A percentile compares a stretch with the other conserved stretches of the same genome.
Evolutionary conservation across 2,113 vertebrate genomes (phyloP).

Genomic region (Litocranius walleri): DNA sequence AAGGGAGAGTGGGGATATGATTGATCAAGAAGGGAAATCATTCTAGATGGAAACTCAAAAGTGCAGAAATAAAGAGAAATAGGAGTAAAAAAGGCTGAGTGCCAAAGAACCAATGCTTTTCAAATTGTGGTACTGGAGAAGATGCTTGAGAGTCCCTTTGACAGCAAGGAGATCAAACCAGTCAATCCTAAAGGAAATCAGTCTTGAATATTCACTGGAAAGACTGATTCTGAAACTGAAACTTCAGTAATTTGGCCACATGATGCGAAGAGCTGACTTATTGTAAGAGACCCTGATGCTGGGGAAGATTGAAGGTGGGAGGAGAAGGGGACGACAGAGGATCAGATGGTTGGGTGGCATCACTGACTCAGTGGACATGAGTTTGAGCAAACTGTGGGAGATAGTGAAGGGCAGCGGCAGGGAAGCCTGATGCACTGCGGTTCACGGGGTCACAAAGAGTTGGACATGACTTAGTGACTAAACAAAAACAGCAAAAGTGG

Average conservation of each 20-base stretch:
- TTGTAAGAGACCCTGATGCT: neutral
- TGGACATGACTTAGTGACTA: neutral
- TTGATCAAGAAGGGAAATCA: neutral
- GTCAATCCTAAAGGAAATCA: neutral
- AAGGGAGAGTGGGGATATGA: neutral
- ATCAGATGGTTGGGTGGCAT: neutral
- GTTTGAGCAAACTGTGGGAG: fast-evolving
- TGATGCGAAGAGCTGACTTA: neutral
- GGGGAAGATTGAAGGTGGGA: neutral
- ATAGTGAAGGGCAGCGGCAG: neutral
- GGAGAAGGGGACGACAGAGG: neutral
- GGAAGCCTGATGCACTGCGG: neutral
- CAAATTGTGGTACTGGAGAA: neutral
- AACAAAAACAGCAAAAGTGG: neutral
- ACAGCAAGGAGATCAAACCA: neutral
- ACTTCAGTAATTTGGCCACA: neutral
- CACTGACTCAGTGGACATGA: neutral
- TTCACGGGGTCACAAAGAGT: neutral
- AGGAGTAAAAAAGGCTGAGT: neutral
- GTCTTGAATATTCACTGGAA: neutral
- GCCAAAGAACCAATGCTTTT: neutral
- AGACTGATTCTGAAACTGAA: neutral
- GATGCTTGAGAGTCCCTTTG: neutral
- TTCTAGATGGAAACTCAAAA: neutral
- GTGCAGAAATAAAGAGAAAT: neutral